phyloP scores from a whole-genome alignment of 2,113 vertebrate species.

The Colius striatus region DNA sequence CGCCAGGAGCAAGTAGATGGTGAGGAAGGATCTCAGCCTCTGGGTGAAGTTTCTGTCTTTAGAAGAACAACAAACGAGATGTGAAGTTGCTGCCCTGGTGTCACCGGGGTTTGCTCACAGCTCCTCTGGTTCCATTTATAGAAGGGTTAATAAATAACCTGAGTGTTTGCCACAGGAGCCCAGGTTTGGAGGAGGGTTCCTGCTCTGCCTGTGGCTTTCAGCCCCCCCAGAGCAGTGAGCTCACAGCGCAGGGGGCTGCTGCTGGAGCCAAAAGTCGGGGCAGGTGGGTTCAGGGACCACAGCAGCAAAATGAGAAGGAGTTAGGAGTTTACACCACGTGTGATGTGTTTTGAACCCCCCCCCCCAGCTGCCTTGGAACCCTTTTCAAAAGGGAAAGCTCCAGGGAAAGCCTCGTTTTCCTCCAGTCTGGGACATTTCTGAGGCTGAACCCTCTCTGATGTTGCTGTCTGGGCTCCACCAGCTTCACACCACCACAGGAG shows the following conservation, averaged over 20 bases:
- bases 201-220: no score
- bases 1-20: neutral
- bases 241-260: no score
- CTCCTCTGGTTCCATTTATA: neutral
- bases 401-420: neutral
- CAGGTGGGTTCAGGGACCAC: neutral
- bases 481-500: neutral
- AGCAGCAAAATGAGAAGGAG: no score
- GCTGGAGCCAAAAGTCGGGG: neutral
- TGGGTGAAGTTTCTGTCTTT: neutral
- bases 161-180: neutral
- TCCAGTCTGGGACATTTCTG: rapidly evolving
- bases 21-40: neutral
- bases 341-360: rapidly evolving
- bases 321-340: rapidly evolving
- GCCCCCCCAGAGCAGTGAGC: no score
- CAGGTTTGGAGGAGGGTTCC: no score
- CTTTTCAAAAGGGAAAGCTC: neutral
- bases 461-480: neutral
- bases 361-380: rapidly evolving
- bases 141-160: neutral
- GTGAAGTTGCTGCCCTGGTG: neutral
- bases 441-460: neutral
- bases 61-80: neutral
- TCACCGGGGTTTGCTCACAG: rapidly evolving